A percentile compares a stretch with the other conserved stretches of the same genome.
These are phyloP conservation scores for Drosophila carrolli DNA, from an alignment of 1,140 invertebrate genomes.

Conservation along the genomic window DNA sequence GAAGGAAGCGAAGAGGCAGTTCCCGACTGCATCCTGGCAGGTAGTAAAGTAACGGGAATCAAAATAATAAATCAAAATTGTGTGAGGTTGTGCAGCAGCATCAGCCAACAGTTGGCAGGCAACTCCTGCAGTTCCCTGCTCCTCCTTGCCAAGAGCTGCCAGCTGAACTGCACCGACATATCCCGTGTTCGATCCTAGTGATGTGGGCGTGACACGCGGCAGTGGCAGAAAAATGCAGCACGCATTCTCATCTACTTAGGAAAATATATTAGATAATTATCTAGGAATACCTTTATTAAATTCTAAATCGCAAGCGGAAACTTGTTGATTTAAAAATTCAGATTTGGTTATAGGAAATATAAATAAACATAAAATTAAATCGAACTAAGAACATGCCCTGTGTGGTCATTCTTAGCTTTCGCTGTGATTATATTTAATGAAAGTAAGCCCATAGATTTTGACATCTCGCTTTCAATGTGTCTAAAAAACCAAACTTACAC, in stretches of 20 bases:
- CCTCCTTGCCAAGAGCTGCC: constrained; percentile 11
- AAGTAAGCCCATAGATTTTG: no score
- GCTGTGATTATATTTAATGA: no score
- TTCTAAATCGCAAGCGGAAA: no score
- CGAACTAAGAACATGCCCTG: no score
- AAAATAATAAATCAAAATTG: constrained; percentile 80
- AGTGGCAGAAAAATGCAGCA: not conserved
- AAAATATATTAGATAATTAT: not conserved
- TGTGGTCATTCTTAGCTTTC: no score
- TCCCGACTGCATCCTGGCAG: constrained; percentile 57
- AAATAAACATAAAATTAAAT: no score
- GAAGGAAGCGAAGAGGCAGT: not conserved
- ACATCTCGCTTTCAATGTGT: no score
- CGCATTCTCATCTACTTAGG: not conserved
- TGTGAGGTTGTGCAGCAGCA: constrained; percentile 29
- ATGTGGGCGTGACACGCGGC: not conserved
- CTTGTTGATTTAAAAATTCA: no score
- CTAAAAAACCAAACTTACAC: no score
- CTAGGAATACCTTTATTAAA: no score
- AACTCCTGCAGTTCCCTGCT: constrained; percentile 17
- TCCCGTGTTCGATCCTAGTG: not conserved
- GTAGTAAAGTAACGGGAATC: constrained; percentile 75
- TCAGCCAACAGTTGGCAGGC: constrained; percentile 61
- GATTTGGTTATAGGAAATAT: no score
- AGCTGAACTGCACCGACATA: not conserved